Conservation (phyloP, 1,140 invertebrate genomes). For the Hylyphantes graminicola region DNA sequence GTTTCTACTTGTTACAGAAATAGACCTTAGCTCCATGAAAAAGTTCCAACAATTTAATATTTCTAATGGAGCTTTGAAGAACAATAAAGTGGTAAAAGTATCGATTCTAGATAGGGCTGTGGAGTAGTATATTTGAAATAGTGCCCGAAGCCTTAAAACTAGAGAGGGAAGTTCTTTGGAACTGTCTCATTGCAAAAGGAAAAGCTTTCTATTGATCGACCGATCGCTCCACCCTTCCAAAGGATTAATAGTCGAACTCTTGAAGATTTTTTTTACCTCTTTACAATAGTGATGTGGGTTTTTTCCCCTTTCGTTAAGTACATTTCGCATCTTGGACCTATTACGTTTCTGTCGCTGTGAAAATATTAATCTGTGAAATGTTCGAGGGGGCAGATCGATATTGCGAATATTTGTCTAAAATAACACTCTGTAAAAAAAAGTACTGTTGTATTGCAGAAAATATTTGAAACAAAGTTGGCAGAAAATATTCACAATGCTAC, state of each 20-base stretch:
- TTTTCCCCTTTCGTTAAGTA: slow-evolving; percentile 17
- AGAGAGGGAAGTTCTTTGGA: slow-evolving; percentile 11
- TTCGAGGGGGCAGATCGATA: not conserved
- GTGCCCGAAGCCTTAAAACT: slow-evolving; percentile 19
- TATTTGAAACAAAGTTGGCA: too few species aligned
- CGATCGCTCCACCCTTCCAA: not conserved
- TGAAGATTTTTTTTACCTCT: slow-evolving; percentile 33
- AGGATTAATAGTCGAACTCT: slow-evolving; percentile 38
- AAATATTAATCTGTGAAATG: slow-evolving; percentile 28
- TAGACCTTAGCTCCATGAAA: not conserved
- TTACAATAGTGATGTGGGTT: slow-evolving; percentile 10
- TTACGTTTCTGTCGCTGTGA: slow-evolving; percentile 6
- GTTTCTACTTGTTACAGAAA: not conserved
- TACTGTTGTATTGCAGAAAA: too few species aligned
- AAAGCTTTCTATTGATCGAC: slow-evolving; percentile 35
- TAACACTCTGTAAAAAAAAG: too few species aligned
- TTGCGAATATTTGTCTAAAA: too few species aligned
- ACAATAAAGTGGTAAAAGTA: slow-evolving; percentile 42
- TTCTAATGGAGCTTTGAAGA: slow-evolving; percentile 25
- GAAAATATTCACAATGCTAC: too few species aligned
- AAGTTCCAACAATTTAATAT: slow-evolving; percentile 8
- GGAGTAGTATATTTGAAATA: slow-evolving; percentile 23
- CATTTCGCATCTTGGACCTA: slow-evolving; percentile 17
- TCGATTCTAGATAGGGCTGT: slow-evolving; percentile 27
- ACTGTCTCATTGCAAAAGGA: slow-evolving; percentile 24